phyloP scores from a whole-genome alignment of 2,888 invertebrate genomes.

The Zelleria hepariella region DNA sequence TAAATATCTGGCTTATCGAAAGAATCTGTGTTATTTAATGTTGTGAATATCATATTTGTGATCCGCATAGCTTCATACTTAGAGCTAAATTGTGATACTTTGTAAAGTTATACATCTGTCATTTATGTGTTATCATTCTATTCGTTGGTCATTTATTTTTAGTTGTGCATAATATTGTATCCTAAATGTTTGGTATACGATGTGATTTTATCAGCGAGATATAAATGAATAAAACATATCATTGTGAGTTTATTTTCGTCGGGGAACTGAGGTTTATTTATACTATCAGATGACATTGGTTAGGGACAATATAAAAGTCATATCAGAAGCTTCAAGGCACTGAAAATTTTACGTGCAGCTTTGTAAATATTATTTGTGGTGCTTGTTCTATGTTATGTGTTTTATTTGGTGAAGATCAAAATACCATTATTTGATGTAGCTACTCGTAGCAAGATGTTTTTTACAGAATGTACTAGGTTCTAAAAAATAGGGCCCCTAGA shows the following conservation, averaged over 20 bases:
- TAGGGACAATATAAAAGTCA: not conserved
- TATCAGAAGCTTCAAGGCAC: not conserved
- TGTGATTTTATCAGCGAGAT: slow-evolving; percentile 29
- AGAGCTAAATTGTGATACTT: slow-evolving; percentile 49
- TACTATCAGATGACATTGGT: not conserved
- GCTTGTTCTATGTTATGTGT: not conserved
- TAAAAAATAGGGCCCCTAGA: too few species aligned
- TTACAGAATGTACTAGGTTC: too few species aligned
- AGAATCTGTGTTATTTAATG: slow-evolving; percentile 26
- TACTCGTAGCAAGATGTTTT: too few species aligned
- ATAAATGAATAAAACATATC: slow-evolving; percentile 48
- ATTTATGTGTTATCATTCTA: slow-evolving; percentile 6
- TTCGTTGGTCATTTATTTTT: slow-evolving; percentile 21
- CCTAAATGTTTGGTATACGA: not conserved
- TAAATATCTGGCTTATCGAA: slow-evolving; percentile 44
- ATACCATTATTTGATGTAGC: too few species aligned
- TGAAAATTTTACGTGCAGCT: not conserved
- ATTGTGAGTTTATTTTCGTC: slow-evolving; percentile 42
- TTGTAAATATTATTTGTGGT: not conserved
- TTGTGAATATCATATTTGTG: slow-evolving; percentile 54
- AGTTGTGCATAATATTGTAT: slow-evolving; percentile 17
- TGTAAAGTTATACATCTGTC: slow-evolving; percentile 15
- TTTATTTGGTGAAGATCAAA: not conserved
- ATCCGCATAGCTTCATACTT: slow-evolving; percentile 32
- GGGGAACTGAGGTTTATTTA: not conserved